phyloP scores from a whole-genome alignment of 2,888 invertebrate species.

The Phyllotreta striolata region DNA sequence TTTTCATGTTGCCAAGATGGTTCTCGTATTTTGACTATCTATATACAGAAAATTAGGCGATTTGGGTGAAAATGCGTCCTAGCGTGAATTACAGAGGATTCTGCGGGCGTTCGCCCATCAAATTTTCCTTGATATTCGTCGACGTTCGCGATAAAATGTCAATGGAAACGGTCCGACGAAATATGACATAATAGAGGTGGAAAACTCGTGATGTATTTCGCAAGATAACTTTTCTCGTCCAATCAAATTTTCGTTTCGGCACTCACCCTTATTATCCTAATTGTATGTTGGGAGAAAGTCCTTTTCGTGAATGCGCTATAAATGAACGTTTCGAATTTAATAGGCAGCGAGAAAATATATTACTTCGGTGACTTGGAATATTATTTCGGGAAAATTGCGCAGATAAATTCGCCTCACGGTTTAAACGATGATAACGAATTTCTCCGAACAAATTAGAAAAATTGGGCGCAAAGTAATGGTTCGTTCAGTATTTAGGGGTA shows the following conservation, averaged over 20 bases:
- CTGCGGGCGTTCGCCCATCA: conserved; percentile 6
- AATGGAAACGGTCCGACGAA: conserved; percentile 25
- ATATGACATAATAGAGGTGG: conserved; percentile 26
- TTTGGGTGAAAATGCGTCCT: conserved; percentile 25
- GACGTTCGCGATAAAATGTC: conserved; percentile 27
- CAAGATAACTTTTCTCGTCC: conserved; percentile 31
- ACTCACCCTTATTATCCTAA: conserved; percentile 32
- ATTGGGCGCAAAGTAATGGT: neutral
- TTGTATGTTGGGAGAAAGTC: conserved; percentile 19
- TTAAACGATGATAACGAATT: neutral
- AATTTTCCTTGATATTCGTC: conserved; percentile 22
- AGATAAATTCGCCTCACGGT: conserved; percentile 7
- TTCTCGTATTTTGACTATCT: neutral
- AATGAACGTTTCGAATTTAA: conserved; percentile 22
- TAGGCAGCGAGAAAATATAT: conserved; percentile 15
- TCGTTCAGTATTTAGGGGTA: neutral
- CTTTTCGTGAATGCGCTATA: conserved; percentile 16
- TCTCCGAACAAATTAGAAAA: neutral
- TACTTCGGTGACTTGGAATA: conserved; percentile 6
- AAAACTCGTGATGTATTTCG: conserved; percentile 32
- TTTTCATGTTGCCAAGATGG: neutral
- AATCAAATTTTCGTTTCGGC: conserved; percentile 29
- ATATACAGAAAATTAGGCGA: conserved; percentile 8
- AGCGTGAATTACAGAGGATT: conserved; percentile 18
- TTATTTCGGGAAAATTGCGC: conserved; percentile 13